phyloP scores from a whole-genome alignment of 2,113 vertebrate species.

The Saccopteryx leptura region DNA sequence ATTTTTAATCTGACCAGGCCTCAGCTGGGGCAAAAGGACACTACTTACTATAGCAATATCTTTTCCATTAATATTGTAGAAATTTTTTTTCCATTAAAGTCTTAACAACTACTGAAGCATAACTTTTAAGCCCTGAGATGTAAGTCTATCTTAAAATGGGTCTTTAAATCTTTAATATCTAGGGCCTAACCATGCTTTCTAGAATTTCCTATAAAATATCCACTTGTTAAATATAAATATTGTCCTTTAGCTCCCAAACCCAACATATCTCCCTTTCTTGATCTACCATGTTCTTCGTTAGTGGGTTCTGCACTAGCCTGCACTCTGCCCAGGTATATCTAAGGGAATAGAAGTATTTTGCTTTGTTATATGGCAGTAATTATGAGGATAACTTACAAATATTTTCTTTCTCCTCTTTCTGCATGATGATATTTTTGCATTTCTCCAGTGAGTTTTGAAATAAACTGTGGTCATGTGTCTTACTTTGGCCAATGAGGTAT shows the following conservation, averaged over 20 bases:
- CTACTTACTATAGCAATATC: conserved; percentile 18
- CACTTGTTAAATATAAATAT: conserved; percentile 61
- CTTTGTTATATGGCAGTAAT: neutral
- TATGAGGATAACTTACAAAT: neutral
- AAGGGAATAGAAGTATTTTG: neutral
- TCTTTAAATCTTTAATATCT: conserved; percentile 79
- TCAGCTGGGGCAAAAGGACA: neutral
- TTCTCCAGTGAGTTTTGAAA: neutral
- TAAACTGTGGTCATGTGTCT: neutral
- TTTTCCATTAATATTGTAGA: conserved; percentile 79
- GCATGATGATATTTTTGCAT: neutral
- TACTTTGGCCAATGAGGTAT: neutral
- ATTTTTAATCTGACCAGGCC: neutral
- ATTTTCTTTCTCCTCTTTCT: neutral
- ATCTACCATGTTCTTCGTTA: neutral
- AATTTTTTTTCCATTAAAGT: conserved; percentile 56
- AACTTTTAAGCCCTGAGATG: conserved; percentile 59
- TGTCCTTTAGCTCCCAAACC: neutral
- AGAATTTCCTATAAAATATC: conserved; percentile 50
- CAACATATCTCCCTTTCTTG: neutral
- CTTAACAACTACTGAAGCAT: conserved; percentile 70
- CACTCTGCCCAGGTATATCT: neutral
- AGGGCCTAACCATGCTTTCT: neutral
- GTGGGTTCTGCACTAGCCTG: neutral
- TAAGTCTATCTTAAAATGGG: conserved; percentile 64